These are phyloP conservation scores for Thalassarche chlororhynchos DNA, from an alignment of 2,113 vertebrate species.

Conservation along the genomic window DNA sequence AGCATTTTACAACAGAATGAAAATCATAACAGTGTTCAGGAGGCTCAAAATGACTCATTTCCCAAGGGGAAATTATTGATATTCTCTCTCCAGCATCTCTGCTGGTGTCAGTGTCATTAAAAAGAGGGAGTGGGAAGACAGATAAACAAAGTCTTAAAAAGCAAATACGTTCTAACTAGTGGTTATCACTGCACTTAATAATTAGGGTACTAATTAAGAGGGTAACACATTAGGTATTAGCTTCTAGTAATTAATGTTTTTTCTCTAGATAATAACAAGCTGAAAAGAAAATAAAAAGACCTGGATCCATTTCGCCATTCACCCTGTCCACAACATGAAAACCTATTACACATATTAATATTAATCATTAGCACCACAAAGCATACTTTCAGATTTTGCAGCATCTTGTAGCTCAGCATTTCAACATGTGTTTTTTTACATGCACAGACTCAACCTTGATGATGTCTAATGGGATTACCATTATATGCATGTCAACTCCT, in stretches of 20 bases:
- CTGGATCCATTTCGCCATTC: background rate
- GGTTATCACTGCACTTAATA: slow-evolving; percentile 59
- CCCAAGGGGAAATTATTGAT: background rate
- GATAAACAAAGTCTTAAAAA: slow-evolving; percentile 63
- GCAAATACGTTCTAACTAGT: slow-evolving; percentile 26
- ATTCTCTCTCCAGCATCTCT: slow-evolving; percentile 2
- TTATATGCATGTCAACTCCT: background rate
- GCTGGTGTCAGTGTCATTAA: slow-evolving; percentile 20
- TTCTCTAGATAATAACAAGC: slow-evolving; percentile 35
- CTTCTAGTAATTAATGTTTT: slow-evolving; percentile 46
- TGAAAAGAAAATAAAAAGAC: slow-evolving; percentile 36
- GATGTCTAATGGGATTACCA: background rate
- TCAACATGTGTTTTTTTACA: background rate
- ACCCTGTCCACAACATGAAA: background rate
- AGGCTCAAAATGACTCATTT: slow-evolving; percentile 28
- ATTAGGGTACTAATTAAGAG: slow-evolving; percentile 55
- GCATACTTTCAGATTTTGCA: background rate
- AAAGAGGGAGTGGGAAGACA: slow-evolving; percentile 16
- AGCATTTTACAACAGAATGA: slow-evolving; percentile 34
- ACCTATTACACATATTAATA: background rate
- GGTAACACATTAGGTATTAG: slow-evolving; percentile 45
- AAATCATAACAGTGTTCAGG: background rate
- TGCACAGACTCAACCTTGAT: background rate
- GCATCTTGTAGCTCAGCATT: background rate
- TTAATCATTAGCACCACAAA: background rate